Percentiles rank a stretch among this genome's conserved stretches.
These are phyloP conservation scores for Trissolcus basalis DNA, from an alignment of 1,140 invertebrate species.

Conservation along the genomic window DNA sequence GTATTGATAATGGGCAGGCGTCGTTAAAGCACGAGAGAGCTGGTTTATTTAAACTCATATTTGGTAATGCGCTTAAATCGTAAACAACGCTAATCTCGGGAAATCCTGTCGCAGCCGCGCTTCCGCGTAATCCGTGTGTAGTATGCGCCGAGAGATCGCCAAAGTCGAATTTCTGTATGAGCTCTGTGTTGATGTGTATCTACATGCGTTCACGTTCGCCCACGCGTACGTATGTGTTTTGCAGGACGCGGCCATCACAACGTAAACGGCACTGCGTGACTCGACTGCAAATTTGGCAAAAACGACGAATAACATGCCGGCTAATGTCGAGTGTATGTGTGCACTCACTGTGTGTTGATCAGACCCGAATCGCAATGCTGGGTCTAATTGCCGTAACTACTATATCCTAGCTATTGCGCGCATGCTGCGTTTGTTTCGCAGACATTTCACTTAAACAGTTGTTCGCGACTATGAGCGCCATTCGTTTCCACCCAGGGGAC, in stretches of 20 bases:
- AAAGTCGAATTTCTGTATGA: conserved; percentile 57
- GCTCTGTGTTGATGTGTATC: conserved; percentile 15
- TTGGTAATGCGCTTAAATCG: conserved; percentile 70
- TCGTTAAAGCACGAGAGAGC: conserved; percentile 56
- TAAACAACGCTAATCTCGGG: conserved; percentile 68
- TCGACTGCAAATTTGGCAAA: conserved; percentile 55
- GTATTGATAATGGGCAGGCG: conserved; percentile 52
- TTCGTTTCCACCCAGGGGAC: not conserved
- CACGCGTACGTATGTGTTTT: conserved; percentile 14
- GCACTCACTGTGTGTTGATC: conserved; percentile 47
- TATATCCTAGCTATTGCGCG: conserved; percentile 16
- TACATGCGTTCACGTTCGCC: not conserved
- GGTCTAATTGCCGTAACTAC: conserved; percentile 46
- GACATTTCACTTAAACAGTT: conserved; percentile 53
- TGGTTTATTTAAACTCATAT: conserved; percentile 70
- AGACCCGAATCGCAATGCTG: conserved; percentile 46
- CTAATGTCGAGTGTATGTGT: conserved; percentile 42
- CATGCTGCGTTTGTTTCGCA: conserved; percentile 37
- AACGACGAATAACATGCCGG: conserved; percentile 47
- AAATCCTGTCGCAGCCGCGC: conserved; percentile 62
- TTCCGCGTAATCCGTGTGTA: conserved; percentile 58
- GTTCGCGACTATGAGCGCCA: conserved; percentile 8
- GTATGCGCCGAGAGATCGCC: conserved; percentile 49
- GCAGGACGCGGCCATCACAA: conserved; percentile 33
- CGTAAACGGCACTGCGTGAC: conserved; percentile 60